phyloP scores from a whole-genome alignment of 2,888 invertebrate genomes.

The Temnothorax ravouxi region DNA sequence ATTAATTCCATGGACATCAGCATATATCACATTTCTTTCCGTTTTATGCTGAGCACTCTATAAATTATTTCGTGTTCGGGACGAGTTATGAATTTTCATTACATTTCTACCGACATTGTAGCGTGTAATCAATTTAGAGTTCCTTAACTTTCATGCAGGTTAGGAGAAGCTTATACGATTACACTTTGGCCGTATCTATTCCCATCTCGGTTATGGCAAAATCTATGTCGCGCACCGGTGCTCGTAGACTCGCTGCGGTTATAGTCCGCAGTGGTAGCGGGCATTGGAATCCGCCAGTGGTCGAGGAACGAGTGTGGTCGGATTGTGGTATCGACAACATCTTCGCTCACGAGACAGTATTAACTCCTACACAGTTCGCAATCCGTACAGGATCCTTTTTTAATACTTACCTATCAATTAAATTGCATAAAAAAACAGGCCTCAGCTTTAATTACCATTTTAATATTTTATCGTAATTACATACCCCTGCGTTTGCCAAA shows the following conservation, averaged over 20 bases:
- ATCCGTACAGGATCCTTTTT: not conserved
- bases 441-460: not conserved
- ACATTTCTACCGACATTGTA: slow-evolving; percentile 20
- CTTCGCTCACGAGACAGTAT: slow-evolving; percentile 25
- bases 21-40: not conserved
- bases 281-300: slow-evolving; percentile 45
- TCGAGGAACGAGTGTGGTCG: slow-evolving; percentile 43
- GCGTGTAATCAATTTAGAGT: slow-evolving; percentile 46
- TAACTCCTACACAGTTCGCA: not conserved
- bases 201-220: slow-evolving; percentile 54
- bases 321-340: slow-evolving; percentile 20
- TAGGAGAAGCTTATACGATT: slow-evolving; percentile 46
- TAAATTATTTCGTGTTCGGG: slow-evolving; percentile 1
- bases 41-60: not conserved
- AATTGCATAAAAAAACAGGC: not conserved
- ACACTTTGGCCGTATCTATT: slow-evolving; percentile 48
- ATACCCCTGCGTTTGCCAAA: not conserved
- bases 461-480: not conserved
- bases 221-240: slow-evolving; percentile 46
- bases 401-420: not conserved
- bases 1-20: not conserved
- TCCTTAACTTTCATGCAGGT: slow-evolving; percentile 36
- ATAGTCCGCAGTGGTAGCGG: slow-evolving; percentile 25
- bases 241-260: slow-evolving; percentile 34
- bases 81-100: slow-evolving; percentile 40